Base-by-base conservation (phyloP, 2,888 invertebrate genomes). In the Amitus sp. region DNA sequence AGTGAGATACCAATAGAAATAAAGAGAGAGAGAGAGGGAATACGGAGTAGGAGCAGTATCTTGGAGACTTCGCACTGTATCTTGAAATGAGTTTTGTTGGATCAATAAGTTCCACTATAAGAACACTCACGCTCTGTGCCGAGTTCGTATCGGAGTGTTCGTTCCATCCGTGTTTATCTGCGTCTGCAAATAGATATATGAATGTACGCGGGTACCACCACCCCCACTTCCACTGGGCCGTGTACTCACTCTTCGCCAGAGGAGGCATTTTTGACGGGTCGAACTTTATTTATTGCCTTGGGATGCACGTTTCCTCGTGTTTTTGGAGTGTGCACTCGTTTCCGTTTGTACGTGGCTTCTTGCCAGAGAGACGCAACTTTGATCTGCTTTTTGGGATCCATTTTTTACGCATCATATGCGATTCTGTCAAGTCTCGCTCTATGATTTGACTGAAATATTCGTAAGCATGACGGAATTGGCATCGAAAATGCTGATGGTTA, bases 81-180 rank as follows among this genome's bases (percentile, higher is more conserved):
- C 82, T 82, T 80, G 82, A 82, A 82, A 82, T 82, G 82, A 82
- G 82, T 82, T 82, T 82, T 82, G 82, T 82, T 82, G 82, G 82
- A 82, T 82, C 82, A 82, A 82, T 82, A 82, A 82, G 82, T 82
- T 82, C 81, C 80, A 80, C 81, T 81, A 82, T 82, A 82, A 82
- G 82, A 82, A 82, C 80, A 80, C 79, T 79, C 78, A 76, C 75
- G 73, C 78, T 78, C 77, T 76, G 75, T 77, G 76, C 72, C 71
- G 73, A 68, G 49, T 65, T 65, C 65, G 72, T 75, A 76, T 78
- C 73, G 71, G 65, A 70, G 76, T 78, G 73, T 75, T 71, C 71
- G 78, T 77, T 70, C 73, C 73, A 74, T 78, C 70, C 74, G 74
- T 78, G 78, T 80, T 78, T 80, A 80, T 80, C 79, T 79, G 79